phyloP scores from a whole-genome alignment of 2,113 vertebrate genomes.

The Puffinus mauretanicus region DNA sequence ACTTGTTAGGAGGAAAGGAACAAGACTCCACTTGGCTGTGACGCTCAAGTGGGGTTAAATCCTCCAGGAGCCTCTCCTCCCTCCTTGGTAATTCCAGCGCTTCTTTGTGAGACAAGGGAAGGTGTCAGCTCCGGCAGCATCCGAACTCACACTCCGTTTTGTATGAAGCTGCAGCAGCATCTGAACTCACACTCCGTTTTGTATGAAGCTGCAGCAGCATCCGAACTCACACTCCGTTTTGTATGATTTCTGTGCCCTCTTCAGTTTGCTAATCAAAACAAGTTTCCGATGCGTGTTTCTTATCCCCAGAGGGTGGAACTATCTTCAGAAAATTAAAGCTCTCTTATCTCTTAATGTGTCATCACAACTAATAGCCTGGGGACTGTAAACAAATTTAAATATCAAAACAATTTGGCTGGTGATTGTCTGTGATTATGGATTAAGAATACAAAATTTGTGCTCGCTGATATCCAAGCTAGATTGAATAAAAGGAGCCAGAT shows the following conservation, averaged over 20 bases:
- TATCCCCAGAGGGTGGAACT: conserved; percentile 45
- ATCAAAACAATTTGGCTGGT: conserved; percentile 60
- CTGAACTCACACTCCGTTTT: not conserved
- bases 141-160: not conserved
- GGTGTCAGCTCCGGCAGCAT: not conserved
- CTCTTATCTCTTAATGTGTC: conserved; percentile 69
- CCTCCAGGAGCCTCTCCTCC: not conserved
- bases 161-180: not conserved
- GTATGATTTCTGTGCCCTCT: conserved; percentile 24
- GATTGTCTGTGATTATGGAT: conserved; percentile 59
- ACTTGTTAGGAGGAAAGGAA: not conserved
- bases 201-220: not conserved
- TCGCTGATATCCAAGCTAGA: not conserved
- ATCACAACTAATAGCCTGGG: conserved; percentile 63
- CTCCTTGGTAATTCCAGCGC: not conserved
- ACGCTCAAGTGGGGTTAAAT: not conserved
- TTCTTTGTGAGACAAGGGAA: conserved; percentile 21
- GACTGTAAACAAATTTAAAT: conserved; percentile 68
- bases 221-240: not conserved
- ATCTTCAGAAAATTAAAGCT: conserved; percentile 65
- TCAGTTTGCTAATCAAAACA: conserved; percentile 56
- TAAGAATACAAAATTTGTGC: conserved; percentile 49
- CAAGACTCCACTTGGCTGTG: not conserved
- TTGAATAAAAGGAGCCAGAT: not conserved
- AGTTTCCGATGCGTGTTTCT: not conserved